Conservation (phyloP, 2,797 vertebrate genomes). For the Acestrorhynchus altus region DNA sequence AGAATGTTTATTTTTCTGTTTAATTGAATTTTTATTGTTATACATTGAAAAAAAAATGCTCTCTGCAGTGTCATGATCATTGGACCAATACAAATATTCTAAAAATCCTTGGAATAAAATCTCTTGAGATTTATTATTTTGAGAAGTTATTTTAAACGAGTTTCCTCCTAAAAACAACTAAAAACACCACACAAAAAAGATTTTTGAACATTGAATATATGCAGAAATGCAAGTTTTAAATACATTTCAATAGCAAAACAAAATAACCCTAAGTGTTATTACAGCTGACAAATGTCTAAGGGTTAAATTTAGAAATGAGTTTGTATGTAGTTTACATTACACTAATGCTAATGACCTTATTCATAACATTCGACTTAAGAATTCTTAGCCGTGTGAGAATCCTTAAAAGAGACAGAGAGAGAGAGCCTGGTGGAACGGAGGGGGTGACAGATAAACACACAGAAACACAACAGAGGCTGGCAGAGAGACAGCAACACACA, state of each 20-base stretch:
- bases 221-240: neutral
- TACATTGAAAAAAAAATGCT: too few species aligned
- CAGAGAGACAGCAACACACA: slow-evolving; percentile 47
- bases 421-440: slow-evolving; percentile 1
- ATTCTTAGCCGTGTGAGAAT: slow-evolving; percentile 2
- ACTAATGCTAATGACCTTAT: slow-evolving; percentile 8
- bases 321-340: neutral
- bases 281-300: neutral
- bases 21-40: too few species aligned
- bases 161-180: too few species aligned
- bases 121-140: too few species aligned
- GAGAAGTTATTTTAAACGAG: too few species aligned
- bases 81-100: too few species aligned
- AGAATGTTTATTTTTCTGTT: too few species aligned
- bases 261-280: neutral
- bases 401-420: slow-evolving; percentile 55
- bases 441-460: slow-evolving; percentile 45
- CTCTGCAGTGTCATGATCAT: too few species aligned
- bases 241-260: neutral
- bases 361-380: neutral
- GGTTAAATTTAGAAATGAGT: neutral
- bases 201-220: neutral
- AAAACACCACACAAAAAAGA: too few species aligned
- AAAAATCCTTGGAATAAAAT: too few species aligned
- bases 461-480: slow-evolving; percentile 65